Evolutionary conservation across 2,888 invertebrate species (phyloP), one percentile per base, ranked within the genome.

Genomic region (Lucinisca nassula): DNA sequence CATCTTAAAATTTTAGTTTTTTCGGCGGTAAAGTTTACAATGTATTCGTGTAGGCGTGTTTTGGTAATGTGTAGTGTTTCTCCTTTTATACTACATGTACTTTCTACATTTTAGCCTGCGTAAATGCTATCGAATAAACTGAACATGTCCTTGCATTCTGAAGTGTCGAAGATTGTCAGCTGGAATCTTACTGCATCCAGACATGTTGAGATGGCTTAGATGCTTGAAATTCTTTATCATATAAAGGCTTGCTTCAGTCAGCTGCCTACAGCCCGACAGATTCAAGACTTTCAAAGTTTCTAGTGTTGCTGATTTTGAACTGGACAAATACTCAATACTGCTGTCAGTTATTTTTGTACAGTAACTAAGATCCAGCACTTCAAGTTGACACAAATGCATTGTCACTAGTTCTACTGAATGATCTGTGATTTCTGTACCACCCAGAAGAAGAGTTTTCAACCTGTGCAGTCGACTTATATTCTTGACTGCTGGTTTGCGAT

Each of bases 371-470:
- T 98, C 98, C 92, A 99, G 96, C 91, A 97, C 97, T 82, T 97
- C 97, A 79, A 99, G 97, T 14, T 89, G 88, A 6, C 92, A 93
- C 79, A 96, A 85, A 88, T 96, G 94, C 72, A 95, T 93, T 14
- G 95, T 93, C 32, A 96, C 93, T 38, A 96, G 93, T 77, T 95
- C 97, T 96, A 98, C 97, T 0, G 98, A 97, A n/a, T 98, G 98
- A 95, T 99, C 99, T 0, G 98, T 98, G 89, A 99, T 97, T 93
- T 98, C 98, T 0, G 98, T 98, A 17, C 99, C 99, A 35, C 98
- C 98, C 79, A 99, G 97, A 88, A 97, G 97, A 27, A 99, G 97
- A 80, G 97, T 97, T 89, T 97, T 97, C 40, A 99, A 96, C 91
- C 98, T 98, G 61, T 98, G 97, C 55, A 99, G 97, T 10, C 98